These are phyloP conservation scores for Zonitis immaculata DNA, from an alignment of 2,888 invertebrate species.

Conservation along the genomic window DNA sequence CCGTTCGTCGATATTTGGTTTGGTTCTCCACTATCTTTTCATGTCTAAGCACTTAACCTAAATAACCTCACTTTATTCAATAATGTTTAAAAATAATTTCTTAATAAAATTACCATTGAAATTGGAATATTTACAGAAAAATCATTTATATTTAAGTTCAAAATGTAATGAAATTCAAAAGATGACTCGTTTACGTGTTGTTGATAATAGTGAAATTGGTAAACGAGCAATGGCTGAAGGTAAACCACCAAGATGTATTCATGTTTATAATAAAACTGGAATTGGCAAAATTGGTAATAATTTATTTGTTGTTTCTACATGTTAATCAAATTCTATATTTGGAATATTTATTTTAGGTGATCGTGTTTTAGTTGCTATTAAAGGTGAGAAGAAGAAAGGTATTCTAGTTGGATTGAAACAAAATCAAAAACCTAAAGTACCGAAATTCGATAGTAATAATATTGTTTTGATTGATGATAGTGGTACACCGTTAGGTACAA, in stretches of 20 bases:
- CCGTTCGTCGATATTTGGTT: no score
- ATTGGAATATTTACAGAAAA: not conserved
- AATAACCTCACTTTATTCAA: not conserved
- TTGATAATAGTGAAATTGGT: constrained; percentile 95
- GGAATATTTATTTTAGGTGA: constrained; percentile 74
- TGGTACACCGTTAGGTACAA: constrained; percentile 90
- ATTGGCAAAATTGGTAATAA: constrained; percentile 58
- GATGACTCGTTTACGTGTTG: constrained; percentile 78
- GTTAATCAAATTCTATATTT: no score
- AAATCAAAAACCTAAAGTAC: constrained; percentile 73
- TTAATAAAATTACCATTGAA: not conserved
- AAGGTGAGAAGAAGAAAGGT: constrained; percentile 92
- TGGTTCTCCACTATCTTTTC: no score
- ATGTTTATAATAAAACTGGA: constrained; percentile 81
- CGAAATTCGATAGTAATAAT: constrained; percentile 93
- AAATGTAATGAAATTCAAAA: constrained; percentile 64
- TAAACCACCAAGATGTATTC: constrained; percentile 88
- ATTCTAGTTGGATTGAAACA: constrained; percentile 86
- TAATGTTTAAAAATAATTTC: not conserved
- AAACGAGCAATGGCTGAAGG: constrained; percentile 93
- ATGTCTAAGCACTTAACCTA: no score
- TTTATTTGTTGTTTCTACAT: no score
- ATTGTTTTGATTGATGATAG: constrained; percentile 92
- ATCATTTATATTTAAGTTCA: constrained; percentile 56
- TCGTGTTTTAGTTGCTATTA: constrained; percentile 86